Base-by-base conservation (phyloP, 2,797 vertebrate genomes). In the Esox masquinongy region DNA sequence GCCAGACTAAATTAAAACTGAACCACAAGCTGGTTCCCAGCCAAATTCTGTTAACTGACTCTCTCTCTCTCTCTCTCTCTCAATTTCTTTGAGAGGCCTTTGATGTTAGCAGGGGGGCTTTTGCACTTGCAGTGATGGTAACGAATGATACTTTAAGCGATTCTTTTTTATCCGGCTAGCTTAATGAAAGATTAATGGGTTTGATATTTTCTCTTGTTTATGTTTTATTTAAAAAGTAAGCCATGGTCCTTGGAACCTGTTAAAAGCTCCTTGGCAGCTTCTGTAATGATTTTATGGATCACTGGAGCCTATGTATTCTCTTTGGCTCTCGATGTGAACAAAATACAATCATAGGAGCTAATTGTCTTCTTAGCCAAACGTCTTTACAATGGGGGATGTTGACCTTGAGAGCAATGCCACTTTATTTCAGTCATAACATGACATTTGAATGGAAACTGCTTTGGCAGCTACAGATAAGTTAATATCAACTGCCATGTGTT, bases 181-280 rank as follows among this genome's bases (percentile, higher is more conserved):
- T 95, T 98, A 97, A 98, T 99, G 96, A 98, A 98, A 98, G 96
- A 98, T 99, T 98, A 97, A 99, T 98, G 95, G 94, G 94, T 96
- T 96, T 95, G 93, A 95, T 97, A 96, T 96, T 97, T 96, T 96
- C 95, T 84, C 95, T 96, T 96, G 95, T 97, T 96, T 96, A 96
- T 97, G 93, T 94, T 94, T 94, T 93, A 93, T 95, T 94, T 90
- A 92, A 91, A 94, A 93, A 91, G 91, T 88, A 92, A 93, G 92
- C 89, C 74, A 51, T 68, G 86, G 88, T 93, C 87, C 92, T 92
- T 94, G 91, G 91, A 94, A 94, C 93, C 93, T 91, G 93, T 93
- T 95, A 92, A 94, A 92, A 90, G 89, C 88, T 90, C 87, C 89
- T 90, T 81, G 77, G 79, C 75, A 75, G 69, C 69, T 73, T 74